A percentile compares a stretch with the other conserved stretches of the same genome.
Evolutionary conservation across 2,888 invertebrate genomes (phyloP).

Genomic region (Dynastes hyllus): DNA sequence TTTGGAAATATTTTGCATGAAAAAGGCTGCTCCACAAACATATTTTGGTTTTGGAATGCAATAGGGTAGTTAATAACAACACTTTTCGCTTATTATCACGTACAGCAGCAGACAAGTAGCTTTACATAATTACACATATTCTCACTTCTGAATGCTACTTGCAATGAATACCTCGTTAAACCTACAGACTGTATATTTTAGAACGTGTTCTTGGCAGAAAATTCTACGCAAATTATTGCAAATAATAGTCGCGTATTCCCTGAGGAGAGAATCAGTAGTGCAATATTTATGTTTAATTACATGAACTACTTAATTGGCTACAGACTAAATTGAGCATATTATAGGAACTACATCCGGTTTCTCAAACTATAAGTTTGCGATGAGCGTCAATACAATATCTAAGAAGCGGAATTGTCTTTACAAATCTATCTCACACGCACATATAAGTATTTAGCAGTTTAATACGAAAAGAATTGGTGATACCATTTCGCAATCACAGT

Average conservation of each 20-base stretch:
- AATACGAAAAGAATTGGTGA: too few species aligned
- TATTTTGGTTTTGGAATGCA: background rate
- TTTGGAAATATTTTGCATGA: too few species aligned
- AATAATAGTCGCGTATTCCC: slow-evolving; percentile 12
- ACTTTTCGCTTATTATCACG: slow-evolving; percentile 10
- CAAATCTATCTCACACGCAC: too few species aligned
- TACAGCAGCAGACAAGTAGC: background rate
- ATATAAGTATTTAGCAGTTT: too few species aligned
- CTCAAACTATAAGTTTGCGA: background rate
- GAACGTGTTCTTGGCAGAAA: background rate
- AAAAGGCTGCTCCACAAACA: background rate
- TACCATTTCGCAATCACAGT: too few species aligned
- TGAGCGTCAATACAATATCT: background rate
- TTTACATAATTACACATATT: slow-evolving; percentile 28
- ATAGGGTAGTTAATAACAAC: background rate
- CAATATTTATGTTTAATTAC: slow-evolving; percentile 34
- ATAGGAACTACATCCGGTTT: slow-evolving; percentile 7
- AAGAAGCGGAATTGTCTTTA: background rate
- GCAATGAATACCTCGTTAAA: slow-evolving; percentile 27
- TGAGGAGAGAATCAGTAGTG: background rate
- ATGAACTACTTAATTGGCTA: slow-evolving; percentile 18
- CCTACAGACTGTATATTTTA: slow-evolving; percentile 1
- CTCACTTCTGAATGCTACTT: slow-evolving; percentile 20
- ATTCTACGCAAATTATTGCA: slow-evolving; percentile 19
- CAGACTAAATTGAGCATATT: background rate